phyloP scores from a whole-genome alignment of 2,113 vertebrate genomes.

The Anguilla rostrata region DNA sequence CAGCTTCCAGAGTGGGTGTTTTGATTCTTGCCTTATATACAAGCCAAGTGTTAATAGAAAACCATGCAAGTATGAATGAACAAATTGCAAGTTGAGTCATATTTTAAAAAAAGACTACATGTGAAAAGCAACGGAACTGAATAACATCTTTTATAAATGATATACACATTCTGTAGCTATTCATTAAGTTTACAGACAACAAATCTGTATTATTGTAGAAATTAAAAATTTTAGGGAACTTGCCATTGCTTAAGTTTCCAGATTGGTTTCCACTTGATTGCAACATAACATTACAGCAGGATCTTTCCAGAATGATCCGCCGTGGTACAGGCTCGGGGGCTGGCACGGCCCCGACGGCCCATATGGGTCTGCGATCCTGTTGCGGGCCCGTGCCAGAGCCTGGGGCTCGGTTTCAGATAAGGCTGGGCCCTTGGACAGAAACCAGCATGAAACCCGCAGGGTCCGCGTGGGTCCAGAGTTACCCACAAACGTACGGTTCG shows the following conservation, averaged over 20 bases:
- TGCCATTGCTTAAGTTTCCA: background rate
- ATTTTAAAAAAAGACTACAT: too few species aligned
- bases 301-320: background rate
- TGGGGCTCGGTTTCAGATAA: slow-evolving; percentile 2
- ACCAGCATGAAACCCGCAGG: background rate
- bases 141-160: too few species aligned
- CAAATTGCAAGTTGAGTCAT: too few species aligned
- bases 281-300: background rate
- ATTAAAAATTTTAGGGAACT: background rate
- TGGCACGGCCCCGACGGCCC: background rate
- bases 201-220: background rate
- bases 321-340: background rate
- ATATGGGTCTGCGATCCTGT: slow-evolving; percentile 22
- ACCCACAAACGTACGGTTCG: background rate
- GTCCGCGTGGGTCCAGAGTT: background rate
- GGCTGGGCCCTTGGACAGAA: slow-evolving; percentile 17
- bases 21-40: too few species aligned
- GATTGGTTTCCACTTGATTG: background rate
- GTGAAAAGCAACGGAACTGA: too few species aligned
- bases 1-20: too few species aligned
- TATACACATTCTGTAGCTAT: background rate
- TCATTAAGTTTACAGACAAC: background rate
- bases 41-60: too few species aligned
- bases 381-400: slow-evolving; percentile 18
- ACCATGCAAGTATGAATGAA: too few species aligned